Evolutionary conservation across 2,888 invertebrate genomes (phyloP), one percentile per base, ranked within the genome.

Genomic region (Elmis aenea): DNA sequence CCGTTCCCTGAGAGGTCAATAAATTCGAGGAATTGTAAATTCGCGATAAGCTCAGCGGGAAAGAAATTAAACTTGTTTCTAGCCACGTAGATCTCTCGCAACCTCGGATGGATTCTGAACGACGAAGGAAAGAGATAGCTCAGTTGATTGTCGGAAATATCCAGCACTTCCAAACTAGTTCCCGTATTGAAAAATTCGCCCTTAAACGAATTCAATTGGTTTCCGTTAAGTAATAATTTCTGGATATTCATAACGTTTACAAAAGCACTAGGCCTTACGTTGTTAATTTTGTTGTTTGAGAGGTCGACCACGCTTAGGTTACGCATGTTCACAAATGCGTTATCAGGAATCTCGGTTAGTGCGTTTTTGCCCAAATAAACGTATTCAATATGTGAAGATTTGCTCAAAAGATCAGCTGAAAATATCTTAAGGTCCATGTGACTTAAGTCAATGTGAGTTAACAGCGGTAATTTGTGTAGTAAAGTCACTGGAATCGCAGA

Each of bases 111-210:
- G 43, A 88, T 85, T 59, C 83, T 78, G 61, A 91, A 91, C 9
- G 88, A 85, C 0, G 87, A 87, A 1, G 88, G 86, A 52, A 87
- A 89, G 22, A 91, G 68, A 59, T 89, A 86, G 55, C 82, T 85
- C 22, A 92, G 71, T 57, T 83, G 80, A 67, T 90, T 90, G 48
- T 84, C 71, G 0, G 85, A 83, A 27, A 92, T 75, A 64, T 92
- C 87, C 39, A 93, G 70, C 39, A 83, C 73, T 68, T 88, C 84
- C 25, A 92, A 70, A 42, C 85, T 81, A 0, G 85, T 86, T 23
- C 86, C 86, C 0, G 86, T 87, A 50, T 87, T 85, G 61, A 90
- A 89, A 60, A 83, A 81, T 67, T 89, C 88, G 2, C 88, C 88
- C 66, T 84, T 83, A 64, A 90, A 88, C 0, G 84, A 82, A 20